Evolutionary conservation across 2,888 invertebrate genomes (phyloP), one percentile per base, ranked within the genome.

Genomic region (Pseudococcus jackbeardsleyi): DNA sequence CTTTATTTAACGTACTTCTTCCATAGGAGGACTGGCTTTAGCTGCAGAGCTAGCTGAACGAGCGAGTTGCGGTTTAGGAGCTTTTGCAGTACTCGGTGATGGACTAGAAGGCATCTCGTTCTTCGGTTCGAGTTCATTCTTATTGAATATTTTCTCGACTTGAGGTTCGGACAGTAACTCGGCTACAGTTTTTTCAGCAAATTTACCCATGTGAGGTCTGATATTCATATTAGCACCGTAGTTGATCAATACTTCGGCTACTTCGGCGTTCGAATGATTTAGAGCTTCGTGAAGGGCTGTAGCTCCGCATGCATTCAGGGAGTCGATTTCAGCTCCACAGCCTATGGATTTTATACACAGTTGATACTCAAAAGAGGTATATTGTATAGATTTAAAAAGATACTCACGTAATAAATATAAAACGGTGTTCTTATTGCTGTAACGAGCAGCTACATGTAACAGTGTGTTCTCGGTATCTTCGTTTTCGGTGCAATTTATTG

Each of bases 281-380:
- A 94, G 93, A 64, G 94, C 94, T 90, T 94, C 94, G 90, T 94
- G 94, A 68, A 94, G 91, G 3, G 94, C 93, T 2, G 94, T 94
- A 39, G 93, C 93, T 6, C 94, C 94, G 90, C 93, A 92, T 11
- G 92, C 92, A 91, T 94, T 94, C 89, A 92, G 91, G 50, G 92
- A 91, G 91, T 94, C 93, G 17, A 94, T 92, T 90, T 93, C 92
- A 1, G 94, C 94, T 86, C 94, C 94, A 89, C 93, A 92, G 79
- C 93, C 94, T 93, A 89, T 9, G 1, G 4, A 54, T 17, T 77
- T 3, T 12, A 19, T 68, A 26, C 64, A 64, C 11, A 1, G 8
- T 54, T 54, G n/a, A 5, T 50, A 50, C 8, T 12, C 11, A n/a
- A n/a, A 12, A 54, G 15, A 17, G 22, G 22, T 1, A 64, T 64